Evolutionary conservation across 2,888 invertebrate species (phyloP).

Genomic region (Acleris cristana): DNA sequence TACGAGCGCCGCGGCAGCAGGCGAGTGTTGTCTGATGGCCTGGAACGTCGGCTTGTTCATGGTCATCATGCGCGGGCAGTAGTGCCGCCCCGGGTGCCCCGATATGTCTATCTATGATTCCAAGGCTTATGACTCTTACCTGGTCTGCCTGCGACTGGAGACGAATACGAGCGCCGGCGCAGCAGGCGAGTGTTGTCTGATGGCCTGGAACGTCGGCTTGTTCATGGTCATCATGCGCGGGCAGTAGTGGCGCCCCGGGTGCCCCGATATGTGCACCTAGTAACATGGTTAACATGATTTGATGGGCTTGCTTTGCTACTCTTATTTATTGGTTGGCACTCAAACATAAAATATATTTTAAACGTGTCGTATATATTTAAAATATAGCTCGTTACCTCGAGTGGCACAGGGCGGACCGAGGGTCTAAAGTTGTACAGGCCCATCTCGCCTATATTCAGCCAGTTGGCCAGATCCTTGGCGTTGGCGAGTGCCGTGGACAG

Average conservation of each 20-base stretch:
- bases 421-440: conserved; percentile 99
- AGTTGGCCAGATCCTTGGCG: conserved; percentile 97
- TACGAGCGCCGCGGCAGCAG: too few relatives aligned
- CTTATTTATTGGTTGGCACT: too few relatives aligned
- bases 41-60: conserved; percentile 99
- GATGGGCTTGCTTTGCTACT: too few relatives aligned
- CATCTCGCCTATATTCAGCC: conserved; percentile 94
- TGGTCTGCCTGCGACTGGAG: conserved; percentile 97
- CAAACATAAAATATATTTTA: too few relatives aligned
- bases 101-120: conserved; percentile 88
- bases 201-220: conserved; percentile 98
- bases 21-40: too few relatives aligned
- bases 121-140: conserved; percentile 49
- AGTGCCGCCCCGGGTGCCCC: conserved; percentile 98
- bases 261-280: conserved; percentile 94
- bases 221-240: conserved; percentile 99
- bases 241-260: conserved; percentile 99
- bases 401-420: conserved; percentile 97
- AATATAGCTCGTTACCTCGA: conserved; percentile 80
- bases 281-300: too few relatives aligned
- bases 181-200: conserved; percentile 94
- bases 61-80: conserved; percentile 99
- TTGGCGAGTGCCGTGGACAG: conserved; percentile 99
- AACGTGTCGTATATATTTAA: too few relatives aligned
- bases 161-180: conserved; percentile 98